phyloP scores from a whole-genome alignment of 2,113 vertebrate species.

The Malurus elegans region DNA sequence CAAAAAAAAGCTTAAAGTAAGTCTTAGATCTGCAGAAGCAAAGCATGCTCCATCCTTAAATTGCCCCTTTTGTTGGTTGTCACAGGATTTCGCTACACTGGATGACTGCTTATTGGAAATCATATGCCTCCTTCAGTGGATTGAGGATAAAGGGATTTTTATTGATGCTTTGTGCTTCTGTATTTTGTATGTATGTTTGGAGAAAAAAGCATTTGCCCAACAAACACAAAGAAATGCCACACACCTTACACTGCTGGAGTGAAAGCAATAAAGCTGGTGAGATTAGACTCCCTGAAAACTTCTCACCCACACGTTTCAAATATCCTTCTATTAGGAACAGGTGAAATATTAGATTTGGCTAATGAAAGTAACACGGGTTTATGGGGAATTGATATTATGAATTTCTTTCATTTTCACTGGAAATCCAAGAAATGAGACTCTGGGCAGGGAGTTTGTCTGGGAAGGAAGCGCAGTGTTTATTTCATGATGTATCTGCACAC shows the following conservation, averaged over 20 bases:
- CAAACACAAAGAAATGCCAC: neutral
- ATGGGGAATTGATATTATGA: neutral
- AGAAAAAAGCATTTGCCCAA: neutral
- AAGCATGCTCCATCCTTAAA: conserved; percentile 11
- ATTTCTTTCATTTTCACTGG: neutral
- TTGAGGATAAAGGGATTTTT: conserved; percentile 1
- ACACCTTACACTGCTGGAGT: neutral
- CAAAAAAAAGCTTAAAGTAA: conserved; percentile 42
- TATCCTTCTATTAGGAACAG: neutral
- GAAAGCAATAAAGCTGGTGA: neutral
- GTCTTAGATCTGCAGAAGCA: conserved; percentile 39
- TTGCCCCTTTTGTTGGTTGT: conserved; percentile 33
- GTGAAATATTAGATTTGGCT: neutral
- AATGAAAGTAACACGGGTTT: neutral
- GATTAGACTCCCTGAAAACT: neutral
- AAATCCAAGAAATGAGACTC: neutral
- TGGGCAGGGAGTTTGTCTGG: accelerated
- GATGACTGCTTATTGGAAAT: conserved; percentile 10
- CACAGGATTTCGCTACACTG: neutral
- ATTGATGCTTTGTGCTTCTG: neutral
- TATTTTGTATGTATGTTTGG: neutral
- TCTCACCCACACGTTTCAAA: accelerated
- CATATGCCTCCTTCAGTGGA: neutral
- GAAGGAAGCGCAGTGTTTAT: neutral
- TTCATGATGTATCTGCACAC: neutral